phyloP scores from a whole-genome alignment of 1,140 invertebrate species.

The Lordiphosa mommai region DNA sequence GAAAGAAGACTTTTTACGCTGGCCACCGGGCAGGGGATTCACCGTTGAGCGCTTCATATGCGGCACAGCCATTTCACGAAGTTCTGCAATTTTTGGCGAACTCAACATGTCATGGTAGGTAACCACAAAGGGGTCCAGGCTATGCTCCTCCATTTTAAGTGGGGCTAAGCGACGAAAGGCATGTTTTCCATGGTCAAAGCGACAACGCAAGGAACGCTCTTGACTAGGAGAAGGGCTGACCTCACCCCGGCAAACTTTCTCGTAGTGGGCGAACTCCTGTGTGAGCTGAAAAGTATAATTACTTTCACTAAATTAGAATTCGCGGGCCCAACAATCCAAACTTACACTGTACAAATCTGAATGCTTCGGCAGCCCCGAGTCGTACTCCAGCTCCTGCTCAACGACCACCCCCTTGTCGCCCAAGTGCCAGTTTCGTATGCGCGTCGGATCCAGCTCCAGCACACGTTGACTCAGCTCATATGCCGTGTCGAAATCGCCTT shows the following conservation, averaged over 20 bases:
- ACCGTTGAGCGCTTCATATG: conserved; percentile 89
- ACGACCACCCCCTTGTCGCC: conserved; percentile 81
- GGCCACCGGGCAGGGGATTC: conserved; percentile 86
- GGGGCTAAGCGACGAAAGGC: conserved; percentile 90
- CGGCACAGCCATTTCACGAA: conserved; percentile 92
- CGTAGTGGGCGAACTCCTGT: conserved; percentile 83
- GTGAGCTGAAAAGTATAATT: conserved; percentile 34
- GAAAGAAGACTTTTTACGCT: conserved; percentile 84
- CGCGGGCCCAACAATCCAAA: neutral
- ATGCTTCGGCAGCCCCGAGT: conserved; percentile 19
- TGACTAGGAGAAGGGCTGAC: conserved; percentile 65
- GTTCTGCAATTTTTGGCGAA: conserved; percentile 91
- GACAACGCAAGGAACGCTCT: conserved; percentile 82
- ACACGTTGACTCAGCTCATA: conserved; percentile 93
- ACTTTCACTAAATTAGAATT: neutral
- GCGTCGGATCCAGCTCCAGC: conserved; percentile 89
- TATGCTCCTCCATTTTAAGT: conserved; percentile 94
- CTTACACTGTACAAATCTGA: conserved; percentile 52
- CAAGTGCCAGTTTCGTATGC: conserved; percentile 89
- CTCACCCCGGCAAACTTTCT: conserved; percentile 93
- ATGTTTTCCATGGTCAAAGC: conserved; percentile 86
- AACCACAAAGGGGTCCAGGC: conserved; percentile 90
- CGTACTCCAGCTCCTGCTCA: conserved; percentile 1
- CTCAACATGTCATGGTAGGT: conserved; percentile 94
- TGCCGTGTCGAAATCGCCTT: conserved; percentile 91